Evolutionary conservation across 2,888 invertebrate genomes (phyloP).

Genomic region (Lepidochrysops patricia): DNA sequence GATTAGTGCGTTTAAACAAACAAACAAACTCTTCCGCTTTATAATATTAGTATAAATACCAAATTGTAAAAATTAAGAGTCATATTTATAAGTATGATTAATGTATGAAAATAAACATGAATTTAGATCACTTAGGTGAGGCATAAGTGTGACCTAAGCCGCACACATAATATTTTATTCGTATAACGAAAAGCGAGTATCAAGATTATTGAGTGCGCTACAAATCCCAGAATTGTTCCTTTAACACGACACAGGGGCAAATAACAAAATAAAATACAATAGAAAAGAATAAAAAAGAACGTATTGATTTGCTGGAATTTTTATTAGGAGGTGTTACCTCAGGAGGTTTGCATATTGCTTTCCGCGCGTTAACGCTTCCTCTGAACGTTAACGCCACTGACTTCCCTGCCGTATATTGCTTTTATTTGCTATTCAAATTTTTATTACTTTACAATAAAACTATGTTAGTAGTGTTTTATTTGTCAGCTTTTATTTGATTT

Average conservation of each 20-base stretch:
- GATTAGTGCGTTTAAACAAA: too few species aligned
- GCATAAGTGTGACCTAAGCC: too few species aligned
- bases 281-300: constrained; percentile 70
- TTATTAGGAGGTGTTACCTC: constrained; percentile 70
- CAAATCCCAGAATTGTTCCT: constrained; percentile 67
- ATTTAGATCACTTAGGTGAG: too few species aligned
- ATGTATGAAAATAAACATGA: too few species aligned
- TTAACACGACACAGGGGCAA: constrained; percentile 64
- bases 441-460: constrained; percentile 3
- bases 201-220: constrained; percentile 34
- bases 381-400: neutral
- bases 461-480: neutral
- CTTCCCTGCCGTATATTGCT: constrained; percentile 2
- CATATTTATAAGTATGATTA: too few species aligned
- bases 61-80: too few species aligned
- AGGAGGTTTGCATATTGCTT: constrained; percentile 52
- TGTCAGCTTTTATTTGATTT: neutral
- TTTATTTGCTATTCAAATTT: constrained; percentile 9
- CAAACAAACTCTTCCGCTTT: too few species aligned
- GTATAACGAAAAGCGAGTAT: constrained; percentile 28
- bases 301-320: constrained; percentile 75
- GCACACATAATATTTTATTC: too few species aligned
- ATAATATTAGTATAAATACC: too few species aligned
- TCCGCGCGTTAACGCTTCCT: constrained; percentile 21
- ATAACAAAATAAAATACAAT: constrained; percentile 71